Conservation (phyloP, 1,140 invertebrate genomes). For the Tetranychus urticae region DNA sequence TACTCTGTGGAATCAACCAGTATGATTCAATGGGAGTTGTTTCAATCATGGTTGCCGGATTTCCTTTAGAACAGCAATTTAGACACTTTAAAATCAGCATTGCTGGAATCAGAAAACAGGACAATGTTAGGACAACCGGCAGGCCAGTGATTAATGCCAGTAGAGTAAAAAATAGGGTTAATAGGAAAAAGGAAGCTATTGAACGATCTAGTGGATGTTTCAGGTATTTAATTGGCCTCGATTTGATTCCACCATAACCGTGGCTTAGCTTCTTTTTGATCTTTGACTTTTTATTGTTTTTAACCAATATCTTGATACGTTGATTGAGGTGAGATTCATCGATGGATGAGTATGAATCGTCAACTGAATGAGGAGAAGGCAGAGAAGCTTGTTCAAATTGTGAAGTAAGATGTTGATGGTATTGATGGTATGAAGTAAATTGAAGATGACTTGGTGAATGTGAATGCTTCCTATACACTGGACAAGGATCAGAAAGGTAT, state of each 20-base stretch:
- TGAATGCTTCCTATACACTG: background rate
- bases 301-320: background rate
- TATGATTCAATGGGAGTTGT: constrained; percentile 5
- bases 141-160: constrained; percentile 19
- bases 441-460: background rate
- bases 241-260: background rate
- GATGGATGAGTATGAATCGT: background rate
- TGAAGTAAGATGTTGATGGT: background rate
- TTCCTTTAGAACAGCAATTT: background rate
- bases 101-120: constrained; percentile 16
- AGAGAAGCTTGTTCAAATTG: background rate
- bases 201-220: constrained; percentile 24
- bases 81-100: constrained; percentile 14
- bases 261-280: background rate
- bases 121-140: constrained; percentile 16
- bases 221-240: constrained; percentile 7
- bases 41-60: background rate
- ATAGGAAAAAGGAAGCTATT: constrained; percentile 19
- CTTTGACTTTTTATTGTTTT: background rate
- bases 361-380: background rate
- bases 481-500: too few species aligned
- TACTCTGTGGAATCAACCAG: background rate
- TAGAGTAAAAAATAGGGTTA: constrained; percentile 19
- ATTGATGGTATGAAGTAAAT: background rate
- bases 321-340: background rate